Conservation (phyloP, 2,888 invertebrate species). For the Schizaphis graminum region DNA sequence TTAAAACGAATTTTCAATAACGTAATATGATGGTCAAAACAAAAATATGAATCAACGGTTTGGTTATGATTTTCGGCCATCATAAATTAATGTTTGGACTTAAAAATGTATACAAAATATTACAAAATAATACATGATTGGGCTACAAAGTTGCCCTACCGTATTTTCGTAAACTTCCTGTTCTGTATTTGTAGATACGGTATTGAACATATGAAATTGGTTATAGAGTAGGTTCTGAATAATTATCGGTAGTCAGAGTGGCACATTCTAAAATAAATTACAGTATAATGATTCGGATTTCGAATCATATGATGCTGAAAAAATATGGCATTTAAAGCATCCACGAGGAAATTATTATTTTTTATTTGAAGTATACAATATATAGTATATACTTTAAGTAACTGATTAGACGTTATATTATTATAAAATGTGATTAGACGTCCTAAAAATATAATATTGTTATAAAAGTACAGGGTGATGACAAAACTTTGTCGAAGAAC, state of each 20-base stretch:
- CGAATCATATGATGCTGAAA: neutral
- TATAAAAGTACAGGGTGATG: neutral
- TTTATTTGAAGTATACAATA: neutral
- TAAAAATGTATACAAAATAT: neutral
- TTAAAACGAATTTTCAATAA: neutral
- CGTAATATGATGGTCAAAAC: neutral
- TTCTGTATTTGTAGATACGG: neutral
- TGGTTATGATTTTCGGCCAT: neutral
- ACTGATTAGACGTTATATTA: neutral
- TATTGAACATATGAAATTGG: neutral
- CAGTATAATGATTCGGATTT: neutral
- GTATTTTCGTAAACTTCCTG: neutral
- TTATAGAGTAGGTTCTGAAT: neutral
- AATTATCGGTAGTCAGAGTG: neutral
- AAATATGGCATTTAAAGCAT: neutral
- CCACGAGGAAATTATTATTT: too few species aligned
- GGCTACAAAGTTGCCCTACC: fast-evolving
- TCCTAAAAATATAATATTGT: neutral
- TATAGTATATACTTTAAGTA: neutral
- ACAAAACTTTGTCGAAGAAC: too few species aligned
- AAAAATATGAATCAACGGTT: neutral
- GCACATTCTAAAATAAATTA: neutral
- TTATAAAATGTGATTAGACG: neutral
- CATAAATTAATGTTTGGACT: too few species aligned
- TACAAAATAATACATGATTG: neutral